A percentile compares a stretch with the other conserved stretches of the same genome.
These are phyloP conservation scores for Cyphomyrmex costatus DNA, from an alignment of 1,140 invertebrate species.

Conservation along the genomic window DNA sequence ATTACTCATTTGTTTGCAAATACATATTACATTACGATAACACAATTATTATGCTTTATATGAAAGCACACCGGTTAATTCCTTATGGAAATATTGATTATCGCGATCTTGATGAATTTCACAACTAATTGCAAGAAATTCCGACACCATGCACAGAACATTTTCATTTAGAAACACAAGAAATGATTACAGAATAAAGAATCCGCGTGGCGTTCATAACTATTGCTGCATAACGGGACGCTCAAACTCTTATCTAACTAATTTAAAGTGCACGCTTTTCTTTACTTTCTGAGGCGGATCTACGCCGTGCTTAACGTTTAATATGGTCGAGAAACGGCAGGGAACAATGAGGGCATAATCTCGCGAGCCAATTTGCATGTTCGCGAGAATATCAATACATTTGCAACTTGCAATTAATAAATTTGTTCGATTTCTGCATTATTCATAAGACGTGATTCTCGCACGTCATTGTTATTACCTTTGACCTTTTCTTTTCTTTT, in stretches of 20 bases:
- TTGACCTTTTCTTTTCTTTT: background rate
- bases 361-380: conserved; percentile 70
- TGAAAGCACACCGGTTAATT: too few relatives aligned
- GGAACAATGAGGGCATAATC: conserved; percentile 72
- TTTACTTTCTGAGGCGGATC: conserved; percentile 58
- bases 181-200: background rate
- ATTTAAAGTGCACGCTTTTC: conserved; percentile 65
- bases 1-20: conserved; percentile 6
- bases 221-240: conserved; percentile 29
- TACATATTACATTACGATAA: background rate
- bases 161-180: background rate
- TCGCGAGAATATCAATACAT: conserved; percentile 70
- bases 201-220: background rate
- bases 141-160: background rate
- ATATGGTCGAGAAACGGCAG: conserved; percentile 56
- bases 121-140: background rate
- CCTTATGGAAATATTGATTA: conserved; percentile 18
- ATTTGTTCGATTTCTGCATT: conserved; percentile 75
- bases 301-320: conserved; percentile 60
- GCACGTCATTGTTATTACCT: conserved; percentile 6
- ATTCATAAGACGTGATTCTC: conserved; percentile 70
- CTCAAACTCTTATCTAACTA: conserved; percentile 72
- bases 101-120: conserved; percentile 36
- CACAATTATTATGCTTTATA: background rate
- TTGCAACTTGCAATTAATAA: conserved; percentile 77